Base-by-base conservation (phyloP, 2,113 vertebrate species). In the Brienomyrus brachyistius region DNA sequence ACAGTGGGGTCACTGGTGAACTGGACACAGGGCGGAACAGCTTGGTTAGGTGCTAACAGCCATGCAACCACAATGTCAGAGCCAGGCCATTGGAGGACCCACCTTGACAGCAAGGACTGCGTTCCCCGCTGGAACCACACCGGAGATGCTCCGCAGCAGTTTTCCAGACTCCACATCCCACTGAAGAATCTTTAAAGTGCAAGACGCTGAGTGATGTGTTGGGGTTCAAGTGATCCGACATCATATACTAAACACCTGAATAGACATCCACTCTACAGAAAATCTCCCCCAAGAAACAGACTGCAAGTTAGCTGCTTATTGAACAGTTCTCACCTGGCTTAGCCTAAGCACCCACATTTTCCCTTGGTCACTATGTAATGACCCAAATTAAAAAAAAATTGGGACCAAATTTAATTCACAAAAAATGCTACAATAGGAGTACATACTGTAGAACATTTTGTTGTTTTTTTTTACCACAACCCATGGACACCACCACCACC, bases 1-100 rank as follows among this genome's bases (percentile, higher is more conserved):
- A 91, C n/a, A 17, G 91, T 83, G 13, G 89, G 89, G 56, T 91
- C 91, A 88, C 87, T 89, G 80, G 91, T 90, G 45, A 91, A 90
- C 91, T 91, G 87, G 21, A 43, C 48, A 54, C 27, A 52, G 13
- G 47, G 7, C 1, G 52, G 13, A 82, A 77, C 43, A 50, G 70
- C n/a, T 51, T 21, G 15, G 43, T 86, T 27, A 51, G 4, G 11
- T 13, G 47, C 23, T 15, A 31, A 70, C n/a, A 70, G 62, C 62
- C n/a, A 70, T 31, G 62, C 62, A 31, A 13, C 27, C 62, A 54
- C 15, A 31, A 11, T 70, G n/a, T 70, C n/a, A 70, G n/a, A 70
- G 62, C 27, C n/a, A 27, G n/a, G 43, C 21, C 4, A 50, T 51
- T n/a, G 21, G 43, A 84, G n/a, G 15, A 88, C 88, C 31, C 17